Base-by-base conservation (phyloP, 2,797 vertebrate species). In the Tauraco hartlaubi region DNA sequence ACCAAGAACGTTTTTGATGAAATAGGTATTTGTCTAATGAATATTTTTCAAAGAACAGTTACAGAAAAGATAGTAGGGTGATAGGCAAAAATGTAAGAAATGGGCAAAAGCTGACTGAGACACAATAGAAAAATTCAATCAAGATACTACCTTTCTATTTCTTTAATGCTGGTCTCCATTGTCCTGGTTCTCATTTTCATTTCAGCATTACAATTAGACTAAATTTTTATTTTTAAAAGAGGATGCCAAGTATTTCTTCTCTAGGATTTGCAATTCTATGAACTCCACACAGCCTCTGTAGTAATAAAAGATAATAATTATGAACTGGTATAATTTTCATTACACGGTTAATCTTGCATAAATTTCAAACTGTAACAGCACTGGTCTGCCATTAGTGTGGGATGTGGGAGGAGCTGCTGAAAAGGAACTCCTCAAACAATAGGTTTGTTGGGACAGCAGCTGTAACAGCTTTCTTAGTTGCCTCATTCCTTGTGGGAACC, bases 301-400 rank as follows among this genome's bases (percentile, higher is more conserved):
- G 35, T 41, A 88, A 94, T 80, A 79, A 93, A 88, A 96, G 58
- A 83, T 31, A 74, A 46, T 66, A 92, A 89, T 94, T 90, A 81
- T 56, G 51, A 91, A 25, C 66, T 51, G 35, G 51, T 41, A 25
- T 59, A 29, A 75, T 92, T 92, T 88, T 88, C 90, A 81, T 90
- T 73, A 39, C 76, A 19, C 0, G 6, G n/a, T 69, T 92, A 69
- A 86, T 76, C 51, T 86, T 75, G 79, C 69, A 78, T 25, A 49
- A 44, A 84, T 85, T 81, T 51, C 66, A 73, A 49, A 39, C 75
- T 75, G n/a, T 25, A 58, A 2, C 26, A 69, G 33, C 55, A 22
- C 18, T 41, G 62, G 43, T 33, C 59, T 94, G 79, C 79, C 88
- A 81, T 78, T 35, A 86, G 39, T 7, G 46, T 79, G 59, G 62